Percentiles rank a stretch among this genome's conserved stretches.
Conservation (phyloP, 2,797 vertebrate species). For the Cygnus olor region DNA sequence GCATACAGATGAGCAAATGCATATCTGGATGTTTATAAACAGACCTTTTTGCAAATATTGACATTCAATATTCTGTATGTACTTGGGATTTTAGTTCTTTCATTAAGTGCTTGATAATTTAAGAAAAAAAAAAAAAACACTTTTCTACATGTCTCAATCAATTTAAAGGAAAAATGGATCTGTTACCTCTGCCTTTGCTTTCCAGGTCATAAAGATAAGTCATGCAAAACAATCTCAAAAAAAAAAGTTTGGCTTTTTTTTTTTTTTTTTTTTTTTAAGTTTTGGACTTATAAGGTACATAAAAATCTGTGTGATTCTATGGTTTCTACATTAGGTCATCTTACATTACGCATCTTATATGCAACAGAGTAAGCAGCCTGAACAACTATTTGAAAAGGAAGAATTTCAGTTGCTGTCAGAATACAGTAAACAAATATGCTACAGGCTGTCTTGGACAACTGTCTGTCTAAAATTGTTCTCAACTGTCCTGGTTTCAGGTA, state of each 20-base stretch:
- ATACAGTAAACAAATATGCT: neutral
- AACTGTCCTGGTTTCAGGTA: too few species aligned
- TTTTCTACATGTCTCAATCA: neutral
- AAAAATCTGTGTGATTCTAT: neutral
- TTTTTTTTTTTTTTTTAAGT: neutral
- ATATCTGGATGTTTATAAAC: neutral
- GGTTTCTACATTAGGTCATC: neutral
- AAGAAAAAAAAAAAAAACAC: neutral
- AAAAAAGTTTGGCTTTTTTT: neutral
- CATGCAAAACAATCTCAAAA: neutral
- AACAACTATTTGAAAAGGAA: neutral
- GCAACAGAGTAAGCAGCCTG: neutral
- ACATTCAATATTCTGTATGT: neutral
- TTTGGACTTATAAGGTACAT: neutral
- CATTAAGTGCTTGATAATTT: neutral
- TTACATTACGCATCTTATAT: neutral
- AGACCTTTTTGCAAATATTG: slow-evolving; percentile 18
- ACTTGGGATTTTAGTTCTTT: neutral
- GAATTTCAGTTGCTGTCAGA: neutral
- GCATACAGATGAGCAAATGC: neutral
- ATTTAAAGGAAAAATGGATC: neutral
- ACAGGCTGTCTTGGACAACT: neutral
- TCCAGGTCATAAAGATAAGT: neutral
- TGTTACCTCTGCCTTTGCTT: neutral
- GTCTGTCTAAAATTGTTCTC: neutral